These are phyloP conservation scores for Peromyscus attwateri DNA, from an alignment of 2,797 vertebrate species.

Conservation along the genomic window DNA sequence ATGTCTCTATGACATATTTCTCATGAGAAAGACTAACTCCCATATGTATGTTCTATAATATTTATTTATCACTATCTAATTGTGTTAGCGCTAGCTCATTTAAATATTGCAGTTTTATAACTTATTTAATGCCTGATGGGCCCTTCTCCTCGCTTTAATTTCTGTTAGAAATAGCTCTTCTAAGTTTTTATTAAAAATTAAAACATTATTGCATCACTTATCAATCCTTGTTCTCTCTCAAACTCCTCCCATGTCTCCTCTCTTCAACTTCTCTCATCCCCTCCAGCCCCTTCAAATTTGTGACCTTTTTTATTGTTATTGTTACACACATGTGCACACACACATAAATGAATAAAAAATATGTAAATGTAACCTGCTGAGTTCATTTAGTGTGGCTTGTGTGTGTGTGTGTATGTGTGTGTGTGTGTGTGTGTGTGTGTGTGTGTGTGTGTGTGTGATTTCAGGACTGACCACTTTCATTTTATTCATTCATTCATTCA, in stretches of 20 bases:
- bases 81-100: neutral
- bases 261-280: neutral
- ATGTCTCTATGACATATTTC: conserved; percentile 14
- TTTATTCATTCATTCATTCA: too few relatives aligned
- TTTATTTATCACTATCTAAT: conserved; percentile 34
- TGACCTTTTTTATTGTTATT: neutral
- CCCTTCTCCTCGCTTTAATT: neutral
- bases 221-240: neutral
- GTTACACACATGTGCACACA: neutral
- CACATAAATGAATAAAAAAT: neutral
- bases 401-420: too few relatives aligned
- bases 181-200: conserved; percentile 14
- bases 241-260: neutral
- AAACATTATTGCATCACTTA: neutral
- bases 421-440: too few relatives aligned
- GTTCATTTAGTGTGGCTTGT: neutral
- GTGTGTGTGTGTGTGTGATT: too few relatives aligned
- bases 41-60: neutral
- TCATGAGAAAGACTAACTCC: neutral
- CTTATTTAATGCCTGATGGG: neutral
- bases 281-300: neutral
- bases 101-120: conserved; percentile 49
- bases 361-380: neutral
- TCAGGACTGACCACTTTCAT: neutral
- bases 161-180: neutral